Conservation (phyloP, 1,140 invertebrate species). For the Maniola jurtina region DNA sequence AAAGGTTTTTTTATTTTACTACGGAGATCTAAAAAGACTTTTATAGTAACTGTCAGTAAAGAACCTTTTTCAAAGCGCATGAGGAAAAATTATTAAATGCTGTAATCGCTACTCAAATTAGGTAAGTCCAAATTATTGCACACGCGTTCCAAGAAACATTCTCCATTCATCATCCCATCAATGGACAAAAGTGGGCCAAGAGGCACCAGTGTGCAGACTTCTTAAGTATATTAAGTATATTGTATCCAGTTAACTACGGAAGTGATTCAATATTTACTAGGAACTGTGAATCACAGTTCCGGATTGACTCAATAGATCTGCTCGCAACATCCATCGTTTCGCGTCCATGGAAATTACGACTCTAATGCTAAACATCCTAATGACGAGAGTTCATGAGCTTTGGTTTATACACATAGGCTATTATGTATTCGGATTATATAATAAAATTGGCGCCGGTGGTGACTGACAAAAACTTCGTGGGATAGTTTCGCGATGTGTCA, state of each 20-base stretch:
- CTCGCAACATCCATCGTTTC: constrained; percentile 16
- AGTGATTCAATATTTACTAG: constrained; percentile 67
- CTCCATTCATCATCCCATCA: neutral
- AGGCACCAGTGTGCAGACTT: constrained; percentile 1
- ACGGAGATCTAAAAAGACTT: too few species aligned
- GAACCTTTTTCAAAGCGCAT: neutral
- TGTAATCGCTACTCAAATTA: neutral
- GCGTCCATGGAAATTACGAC: neutral
- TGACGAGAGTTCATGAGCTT: constrained; percentile 4
- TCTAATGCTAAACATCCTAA: neutral
- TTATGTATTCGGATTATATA: constrained; percentile 14
- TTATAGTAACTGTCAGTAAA: too few species aligned
- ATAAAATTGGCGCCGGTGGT: constrained; percentile 30
- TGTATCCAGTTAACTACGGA: constrained; percentile 38
- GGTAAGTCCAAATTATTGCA: neutral
- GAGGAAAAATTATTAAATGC: neutral
- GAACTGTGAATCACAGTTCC: constrained; percentile 62
- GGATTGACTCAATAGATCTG: constrained; percentile 50
- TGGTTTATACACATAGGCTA: constrained; percentile 5
- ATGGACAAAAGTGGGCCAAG: neutral
- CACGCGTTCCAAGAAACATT: neutral
- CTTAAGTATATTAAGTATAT: constrained; percentile 4
- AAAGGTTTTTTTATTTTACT: too few species aligned
- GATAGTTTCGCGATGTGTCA: constrained; percentile 37
- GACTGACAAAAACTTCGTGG: constrained; percentile 36